These are phyloP conservation scores for Drosophila percnosoma DNA, from an alignment of 2,888 invertebrate genomes.

Conservation along the genomic window DNA sequence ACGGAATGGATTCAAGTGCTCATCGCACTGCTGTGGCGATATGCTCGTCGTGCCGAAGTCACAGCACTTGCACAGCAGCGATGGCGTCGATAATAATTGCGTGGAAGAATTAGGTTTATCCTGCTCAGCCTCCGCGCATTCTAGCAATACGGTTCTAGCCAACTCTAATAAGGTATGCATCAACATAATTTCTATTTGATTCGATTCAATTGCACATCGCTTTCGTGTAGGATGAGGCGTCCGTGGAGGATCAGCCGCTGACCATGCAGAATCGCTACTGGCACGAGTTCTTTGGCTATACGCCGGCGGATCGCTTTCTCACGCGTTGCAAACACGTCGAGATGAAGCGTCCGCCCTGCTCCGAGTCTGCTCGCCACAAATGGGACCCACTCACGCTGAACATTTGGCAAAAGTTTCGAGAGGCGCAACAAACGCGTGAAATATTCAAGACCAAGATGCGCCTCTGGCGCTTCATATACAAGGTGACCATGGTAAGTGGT, in stretches of 20 bases:
- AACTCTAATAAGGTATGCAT: conserved; percentile 47
- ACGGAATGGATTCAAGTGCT: conserved; percentile 52
- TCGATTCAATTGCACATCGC: not conserved
- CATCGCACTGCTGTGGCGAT: conserved; percentile 59
- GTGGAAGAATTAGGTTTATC: conserved; percentile 33
- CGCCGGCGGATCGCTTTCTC: conserved; percentile 89
- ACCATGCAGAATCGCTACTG: conserved; percentile 69
- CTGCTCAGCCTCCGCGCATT: conserved; percentile 11
- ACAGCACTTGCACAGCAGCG: not conserved
- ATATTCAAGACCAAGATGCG: conserved; percentile 93
- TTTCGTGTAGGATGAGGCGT: conserved; percentile 26
- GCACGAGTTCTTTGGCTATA: conserved; percentile 80
- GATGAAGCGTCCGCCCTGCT: conserved; percentile 87
- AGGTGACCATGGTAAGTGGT: conserved; percentile 88
- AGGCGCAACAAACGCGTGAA: conserved; percentile 91
- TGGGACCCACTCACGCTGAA: conserved; percentile 90
- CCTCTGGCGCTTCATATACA: conserved; percentile 91
- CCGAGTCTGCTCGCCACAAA: conserved; percentile 85
- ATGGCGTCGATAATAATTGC: conserved; percentile 24
- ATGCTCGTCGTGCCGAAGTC: conserved; percentile 40
- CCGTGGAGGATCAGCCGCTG: conserved; percentile 48
- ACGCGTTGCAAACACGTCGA: conserved; percentile 88
- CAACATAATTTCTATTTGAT: not conserved
- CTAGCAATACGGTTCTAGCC: conserved; percentile 29
- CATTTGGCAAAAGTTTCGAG: conserved; percentile 92